Percentiles rank a stretch among this genome's conserved stretches.
Conservation (phyloP, 2,113 vertebrate species). For the Etheostoma spectabile region DNA sequence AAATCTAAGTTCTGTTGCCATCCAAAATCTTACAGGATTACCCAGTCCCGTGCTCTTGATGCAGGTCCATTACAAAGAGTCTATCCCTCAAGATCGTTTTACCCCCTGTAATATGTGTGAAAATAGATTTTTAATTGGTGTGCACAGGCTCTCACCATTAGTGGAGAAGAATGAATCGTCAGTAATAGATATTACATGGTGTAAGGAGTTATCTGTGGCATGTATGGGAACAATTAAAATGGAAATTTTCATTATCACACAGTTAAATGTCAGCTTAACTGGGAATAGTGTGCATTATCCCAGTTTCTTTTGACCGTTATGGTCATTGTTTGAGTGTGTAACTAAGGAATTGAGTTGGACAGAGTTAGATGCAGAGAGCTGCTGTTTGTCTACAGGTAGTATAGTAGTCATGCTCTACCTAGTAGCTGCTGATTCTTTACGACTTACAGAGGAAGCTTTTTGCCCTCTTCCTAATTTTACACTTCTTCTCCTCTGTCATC, state of each 20-base stretch:
- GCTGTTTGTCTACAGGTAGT: constrained; percentile 8
- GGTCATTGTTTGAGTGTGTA: background rate
- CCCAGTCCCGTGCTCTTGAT: background rate
- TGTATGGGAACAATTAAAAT: background rate
- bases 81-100: background rate
- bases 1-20: background rate
- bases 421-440: constrained; percentile 64
- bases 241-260: background rate
- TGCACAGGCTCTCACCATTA: no score
- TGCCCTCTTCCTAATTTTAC: constrained; percentile 42
- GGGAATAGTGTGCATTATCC: background rate
- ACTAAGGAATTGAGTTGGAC: background rate
- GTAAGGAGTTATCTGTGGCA: no score
- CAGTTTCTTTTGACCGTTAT: background rate
- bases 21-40: no score
- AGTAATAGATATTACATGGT: no score
- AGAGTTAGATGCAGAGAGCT: background rate
- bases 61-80: background rate
- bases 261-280: background rate
- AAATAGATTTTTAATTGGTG: no score
- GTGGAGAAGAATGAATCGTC: no score
- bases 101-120: no score
- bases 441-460: constrained; percentile 59
- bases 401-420: background rate
- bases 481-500: constrained; percentile 59